Percentiles rank a stretch among this genome's conserved stretches.
Evolutionary conservation across 2,888 invertebrate species (phyloP).

Genomic region (Drosophila flavopinicola): DNA sequence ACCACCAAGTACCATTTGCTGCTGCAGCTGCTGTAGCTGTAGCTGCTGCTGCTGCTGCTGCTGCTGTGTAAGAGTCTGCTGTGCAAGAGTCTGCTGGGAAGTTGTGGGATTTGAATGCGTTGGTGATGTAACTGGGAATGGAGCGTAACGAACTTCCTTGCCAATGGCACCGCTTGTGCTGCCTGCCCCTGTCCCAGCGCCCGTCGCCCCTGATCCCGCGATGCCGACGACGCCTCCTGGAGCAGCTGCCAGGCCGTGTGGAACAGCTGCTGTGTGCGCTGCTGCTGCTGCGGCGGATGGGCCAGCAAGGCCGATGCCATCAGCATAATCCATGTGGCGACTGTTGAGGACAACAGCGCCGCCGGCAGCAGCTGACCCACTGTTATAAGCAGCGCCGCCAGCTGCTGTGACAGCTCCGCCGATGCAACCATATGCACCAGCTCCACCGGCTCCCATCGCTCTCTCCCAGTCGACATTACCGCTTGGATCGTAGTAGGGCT

Average conservation of each 20-base stretch:
- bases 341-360: slow-evolving; percentile 67
- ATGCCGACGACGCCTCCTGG: slow-evolving; percentile 49
- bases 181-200: slow-evolving; percentile 17
- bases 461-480: slow-evolving; percentile 83
- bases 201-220: not conserved
- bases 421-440: slow-evolving; percentile 83
- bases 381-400: slow-evolving; percentile 80
- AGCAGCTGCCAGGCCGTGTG: slow-evolving; percentile 60
- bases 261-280: slow-evolving; percentile 73
- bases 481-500: slow-evolving; percentile 83
- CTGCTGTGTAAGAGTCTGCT: slow-evolving; percentile 48
- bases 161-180: slow-evolving; percentile 83
- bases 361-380: slow-evolving; percentile 76
- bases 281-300: slow-evolving; percentile 74
- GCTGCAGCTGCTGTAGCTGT: slow-evolving; percentile 45
- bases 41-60: slow-evolving; percentile 55
- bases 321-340: slow-evolving; percentile 83
- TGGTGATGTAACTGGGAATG: slow-evolving; percentile 85
- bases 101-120: slow-evolving; percentile 85
- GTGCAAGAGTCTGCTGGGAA: slow-evolving; percentile 80
- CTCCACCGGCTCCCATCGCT: slow-evolving; percentile 84
- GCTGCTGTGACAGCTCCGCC: slow-evolving; percentile 79
- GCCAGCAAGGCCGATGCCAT: slow-evolving; percentile 82
- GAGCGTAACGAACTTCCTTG: slow-evolving; percentile 87
- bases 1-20: slow-evolving; percentile 50